Percentiles rank a stretch among this genome's conserved stretches.
These are phyloP conservation scores for Scarus forsteni DNA, from an alignment of 2,797 vertebrate genomes.

Conservation along the genomic window DNA sequence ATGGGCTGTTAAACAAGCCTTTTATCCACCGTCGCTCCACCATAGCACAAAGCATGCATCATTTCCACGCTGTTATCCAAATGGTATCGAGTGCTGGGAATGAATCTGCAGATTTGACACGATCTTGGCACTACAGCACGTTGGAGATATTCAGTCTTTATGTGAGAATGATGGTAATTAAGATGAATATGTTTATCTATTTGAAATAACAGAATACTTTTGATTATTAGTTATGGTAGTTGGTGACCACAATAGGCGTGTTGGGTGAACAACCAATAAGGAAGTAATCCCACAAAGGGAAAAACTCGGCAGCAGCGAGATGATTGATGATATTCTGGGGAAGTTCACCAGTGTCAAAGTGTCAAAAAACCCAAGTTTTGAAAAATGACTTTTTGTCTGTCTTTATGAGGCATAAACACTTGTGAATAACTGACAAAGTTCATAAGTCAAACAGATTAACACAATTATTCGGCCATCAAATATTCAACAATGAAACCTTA, in stretches of 20 bases:
- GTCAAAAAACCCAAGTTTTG: slow-evolving; percentile 56
- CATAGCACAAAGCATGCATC: slow-evolving; percentile 78
- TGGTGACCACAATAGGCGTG: slow-evolving; percentile 41
- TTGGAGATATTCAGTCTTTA: slow-evolving; percentile 29
- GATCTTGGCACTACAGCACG: slow-evolving; percentile 16
- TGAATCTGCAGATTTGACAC: slow-evolving; percentile 51
- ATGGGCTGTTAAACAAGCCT: slow-evolving; percentile 77
- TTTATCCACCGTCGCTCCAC: slow-evolving; percentile 74
- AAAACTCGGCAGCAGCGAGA: slow-evolving; percentile 41
- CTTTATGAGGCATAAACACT: slow-evolving; percentile 52
- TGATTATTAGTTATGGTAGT: slow-evolving; percentile 47
- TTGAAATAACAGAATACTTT: slow-evolving; percentile 12
- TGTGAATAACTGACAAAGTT: slow-evolving; percentile 50
- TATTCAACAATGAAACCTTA: slow-evolving; percentile 38
- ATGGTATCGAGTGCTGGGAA: slow-evolving; percentile 56
- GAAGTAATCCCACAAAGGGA: slow-evolving; percentile 55
- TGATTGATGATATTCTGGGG: slow-evolving; percentile 67
- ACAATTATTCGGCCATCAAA: slow-evolving; percentile 21
- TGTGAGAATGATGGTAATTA: slow-evolving; percentile 10
- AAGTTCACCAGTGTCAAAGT: slow-evolving; percentile 68
- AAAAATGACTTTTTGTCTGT: slow-evolving; percentile 62
- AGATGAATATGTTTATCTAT: slow-evolving; percentile 16
- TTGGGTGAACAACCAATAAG: slow-evolving; percentile 44
- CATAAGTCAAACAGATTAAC: slow-evolving; percentile 48
- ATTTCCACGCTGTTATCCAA: slow-evolving; percentile 73